These are phyloP conservation scores for Mus musculus DNA, from an alignment of 2,113 vertebrate genomes.

Conservation along the genomic window GRCm39 chr2:171444001-171444500, in stretches of 20 bases:
- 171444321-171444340: neutral
- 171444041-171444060: neutral
- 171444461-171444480: too few species aligned
- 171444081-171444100: neutral
- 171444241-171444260: neutral
- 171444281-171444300: too few species aligned
- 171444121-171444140: neutral
- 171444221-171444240: neutral
- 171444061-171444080: too few species aligned
- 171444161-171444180: neutral
- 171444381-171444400: neutral
- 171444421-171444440: neutral
- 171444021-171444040: too few species aligned
- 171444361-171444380: neutral
- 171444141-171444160: neutral
- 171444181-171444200: too few species aligned
- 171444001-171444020: neutral
- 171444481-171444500: accelerated
- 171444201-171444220: neutral
- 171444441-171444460: too few species aligned
- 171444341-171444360: too few species aligned
- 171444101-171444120: neutral
- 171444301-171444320: too few species aligned
- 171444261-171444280: too few species aligned
- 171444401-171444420: neutral